These are phyloP conservation scores for Dolichoris vasculosae DNA, from an alignment of 1,140 invertebrate species.

Conservation along the genomic window DNA sequence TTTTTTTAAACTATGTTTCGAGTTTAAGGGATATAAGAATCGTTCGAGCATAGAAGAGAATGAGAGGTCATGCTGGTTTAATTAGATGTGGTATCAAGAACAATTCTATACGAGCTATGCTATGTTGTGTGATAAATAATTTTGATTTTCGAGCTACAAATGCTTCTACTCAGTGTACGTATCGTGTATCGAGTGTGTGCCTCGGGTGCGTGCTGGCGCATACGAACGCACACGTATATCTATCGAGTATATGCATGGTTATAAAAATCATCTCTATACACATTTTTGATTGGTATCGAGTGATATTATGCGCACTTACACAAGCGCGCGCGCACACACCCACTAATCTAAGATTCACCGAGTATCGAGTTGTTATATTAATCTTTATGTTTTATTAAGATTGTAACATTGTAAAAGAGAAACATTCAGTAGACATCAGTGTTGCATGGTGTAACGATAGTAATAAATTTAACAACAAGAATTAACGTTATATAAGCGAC, in stretches of 20 bases:
- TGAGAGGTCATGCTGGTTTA: conserved; percentile 40
- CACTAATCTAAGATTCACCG: neutral
- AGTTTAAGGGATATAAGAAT: conserved; percentile 21
- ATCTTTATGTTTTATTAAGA: neutral
- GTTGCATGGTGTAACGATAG: conserved; percentile 31
- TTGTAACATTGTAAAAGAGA: neutral
- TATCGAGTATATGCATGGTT: neutral
- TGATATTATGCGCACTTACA: neutral
- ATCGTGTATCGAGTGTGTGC: neutral
- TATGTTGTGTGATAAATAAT: conserved; percentile 21
- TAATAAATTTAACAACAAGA: neutral
- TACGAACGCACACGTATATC: neutral
- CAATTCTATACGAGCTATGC: conserved; percentile 22
- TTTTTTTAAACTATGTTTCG: conserved; percentile 5
- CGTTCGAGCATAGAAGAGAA: conserved; percentile 43
- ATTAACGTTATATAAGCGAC: neutral
- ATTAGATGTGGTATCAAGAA: conserved; percentile 19
- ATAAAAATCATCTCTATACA: neutral
- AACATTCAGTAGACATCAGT: conserved; percentile 1
- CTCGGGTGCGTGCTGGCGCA: neutral
- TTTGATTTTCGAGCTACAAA: conserved; percentile 24
- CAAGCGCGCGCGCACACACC: neutral
- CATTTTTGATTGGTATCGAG: neutral
- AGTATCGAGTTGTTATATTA: neutral
- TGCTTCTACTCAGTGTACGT: neutral